Evolutionary conservation across 2,888 invertebrate genomes (phyloP).

Genomic region (Cybosia mesomella): DNA sequence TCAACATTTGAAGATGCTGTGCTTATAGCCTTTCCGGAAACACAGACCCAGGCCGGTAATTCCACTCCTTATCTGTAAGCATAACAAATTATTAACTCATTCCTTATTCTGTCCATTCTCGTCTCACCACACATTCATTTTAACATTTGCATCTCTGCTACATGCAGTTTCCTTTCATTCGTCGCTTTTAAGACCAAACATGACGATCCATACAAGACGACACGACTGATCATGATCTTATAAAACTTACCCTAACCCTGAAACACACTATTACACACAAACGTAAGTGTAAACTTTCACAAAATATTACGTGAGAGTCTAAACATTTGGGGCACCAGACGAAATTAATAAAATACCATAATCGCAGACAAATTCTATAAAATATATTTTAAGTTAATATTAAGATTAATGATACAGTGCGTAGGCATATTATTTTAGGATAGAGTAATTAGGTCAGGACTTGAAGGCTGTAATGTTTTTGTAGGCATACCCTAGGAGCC

Average conservation of each 20-base stretch:
- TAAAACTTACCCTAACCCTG: not conserved
- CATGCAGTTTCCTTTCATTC: no score
- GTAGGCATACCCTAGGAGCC: conserved; percentile 52
- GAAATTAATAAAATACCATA: not conserved
- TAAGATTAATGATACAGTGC: conserved; percentile 29
- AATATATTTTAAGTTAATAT: conserved; percentile 45
- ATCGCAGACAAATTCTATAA: conserved; percentile 26
- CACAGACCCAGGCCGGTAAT: no score
- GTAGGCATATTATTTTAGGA: conserved; percentile 63
- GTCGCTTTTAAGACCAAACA: no score
- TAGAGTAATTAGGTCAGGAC: conserved; percentile 45
- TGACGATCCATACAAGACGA: no score
- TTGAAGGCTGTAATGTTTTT: conserved; percentile 51
- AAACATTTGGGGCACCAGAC: not conserved
- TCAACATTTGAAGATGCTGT: no score
- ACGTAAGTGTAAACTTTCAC: not conserved
- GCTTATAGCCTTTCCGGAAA: no score
- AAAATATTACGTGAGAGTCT: not conserved
- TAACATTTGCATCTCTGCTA: no score
- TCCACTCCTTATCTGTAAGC: no score
- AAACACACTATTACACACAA: not conserved
- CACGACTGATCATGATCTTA: no score
- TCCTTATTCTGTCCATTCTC: no score
- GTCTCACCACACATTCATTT: no score
- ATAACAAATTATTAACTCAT: no score